Base-by-base conservation (phyloP, 2,888 invertebrate species). In the Aspidapion aeneum region DNA sequence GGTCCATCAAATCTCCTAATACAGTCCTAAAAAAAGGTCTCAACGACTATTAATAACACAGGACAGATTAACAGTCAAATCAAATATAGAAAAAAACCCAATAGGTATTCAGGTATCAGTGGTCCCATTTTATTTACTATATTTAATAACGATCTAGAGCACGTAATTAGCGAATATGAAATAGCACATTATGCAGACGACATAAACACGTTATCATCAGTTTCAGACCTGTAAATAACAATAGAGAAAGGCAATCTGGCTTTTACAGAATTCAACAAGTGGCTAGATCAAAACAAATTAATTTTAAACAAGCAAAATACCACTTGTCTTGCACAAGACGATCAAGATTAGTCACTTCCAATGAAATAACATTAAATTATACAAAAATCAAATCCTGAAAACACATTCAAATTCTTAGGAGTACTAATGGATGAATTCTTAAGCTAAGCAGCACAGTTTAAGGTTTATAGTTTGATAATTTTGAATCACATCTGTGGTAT, bases 401-500 rank as follows among this genome's bases (percentile, higher is more conserved):
- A 7, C 5, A 35, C 35, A 35, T 12, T n/a, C 12, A 7, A 35
- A 35, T 35, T 35, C 12, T 12, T 35, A 35, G 35, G 35, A 7
- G 12, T 35, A 35, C 35, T n/a, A n/a, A 55, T 55, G 2, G 55
- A 55, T 21, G 18, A 18, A 21, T 16, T 55, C n/a, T 9, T 55
- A 57, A 21, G 21, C 16, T 57, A 18, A 57, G 57, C 5, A 21
- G 35, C 18, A 35, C 21, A 18, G 21, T 21, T 21, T 55, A 55
- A n/a, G 21, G 55, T 18, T 19, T 55, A 18, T 55, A 55, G n/a
- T 21, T 20, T 55, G 55, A n/a, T 2, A 55, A 55, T 55, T 20
- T 55, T 3, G 19, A 55, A 18, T 55, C 55, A 55, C 16, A 22
- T n/a, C 19, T 57, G 16, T 22, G 22, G 21, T 57, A 57, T 20